phyloP scores from a whole-genome alignment of 2,888 invertebrate species.

The Leptothorax acervorum region DNA sequence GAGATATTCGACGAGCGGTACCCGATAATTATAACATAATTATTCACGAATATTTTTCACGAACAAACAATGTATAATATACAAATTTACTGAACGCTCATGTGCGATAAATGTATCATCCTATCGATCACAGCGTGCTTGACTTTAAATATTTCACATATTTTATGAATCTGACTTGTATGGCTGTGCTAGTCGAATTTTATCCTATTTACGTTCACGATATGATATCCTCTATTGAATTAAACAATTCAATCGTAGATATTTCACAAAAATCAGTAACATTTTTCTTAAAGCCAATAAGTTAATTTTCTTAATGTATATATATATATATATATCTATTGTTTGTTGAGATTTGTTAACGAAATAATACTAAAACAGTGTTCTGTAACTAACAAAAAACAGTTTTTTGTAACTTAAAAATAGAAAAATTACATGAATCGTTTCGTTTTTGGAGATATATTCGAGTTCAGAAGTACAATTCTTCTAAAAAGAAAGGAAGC shows the following conservation, averaged over 20 bases:
- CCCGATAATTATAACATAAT: neutral
- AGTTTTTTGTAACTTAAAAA: no score
- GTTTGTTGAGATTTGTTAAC: no score
- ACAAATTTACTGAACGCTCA: constrained; percentile 4
- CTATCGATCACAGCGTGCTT: neutral
- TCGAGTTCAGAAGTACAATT: neutral
- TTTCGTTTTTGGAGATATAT: neutral
- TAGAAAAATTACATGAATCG: neutral
- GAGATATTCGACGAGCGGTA: neutral
- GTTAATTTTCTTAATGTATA: neutral
- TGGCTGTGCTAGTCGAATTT: neutral
- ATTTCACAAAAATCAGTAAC: neutral
- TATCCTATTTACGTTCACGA: neutral
- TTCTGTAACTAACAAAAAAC: neutral
- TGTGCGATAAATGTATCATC: neutral
- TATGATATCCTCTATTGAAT: neutral
- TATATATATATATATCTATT: no score
- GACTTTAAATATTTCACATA: neutral
- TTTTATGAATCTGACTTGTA: neutral
- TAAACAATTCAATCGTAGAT: neutral
- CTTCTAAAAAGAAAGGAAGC: neutral
- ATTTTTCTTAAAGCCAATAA: neutral
- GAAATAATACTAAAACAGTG: neutral
- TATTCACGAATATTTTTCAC: constrained; percentile 14
- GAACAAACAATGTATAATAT: neutral